Conservation (phyloP, 2,797 vertebrate species). For the Simalia tracyae region DNA sequence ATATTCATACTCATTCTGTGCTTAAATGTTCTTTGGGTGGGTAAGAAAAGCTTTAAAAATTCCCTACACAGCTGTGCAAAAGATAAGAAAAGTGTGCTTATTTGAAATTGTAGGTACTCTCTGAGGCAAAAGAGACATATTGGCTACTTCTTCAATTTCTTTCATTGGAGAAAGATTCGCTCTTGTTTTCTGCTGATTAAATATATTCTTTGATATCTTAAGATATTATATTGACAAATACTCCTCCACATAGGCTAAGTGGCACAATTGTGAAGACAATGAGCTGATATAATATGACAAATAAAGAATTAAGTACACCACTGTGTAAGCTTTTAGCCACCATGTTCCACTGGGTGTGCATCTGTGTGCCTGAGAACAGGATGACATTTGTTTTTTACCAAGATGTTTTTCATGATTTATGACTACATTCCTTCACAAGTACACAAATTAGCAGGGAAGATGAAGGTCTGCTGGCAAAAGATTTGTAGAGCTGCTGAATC, state of each 20-base stretch:
- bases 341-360: slow-evolving; percentile 41
- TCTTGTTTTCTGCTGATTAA: slow-evolving; percentile 68
- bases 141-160: slow-evolving; percentile 57
- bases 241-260: slow-evolving; percentile 65
- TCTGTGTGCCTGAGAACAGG: slow-evolving; percentile 49
- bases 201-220: slow-evolving; percentile 63
- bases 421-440: slow-evolving; percentile 56
- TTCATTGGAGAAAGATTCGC: slow-evolving; percentile 65
- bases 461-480: slow-evolving; percentile 52
- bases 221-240: slow-evolving; percentile 75
- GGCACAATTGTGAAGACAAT: slow-evolving; percentile 63
- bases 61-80: slow-evolving; percentile 21
- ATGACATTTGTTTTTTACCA: slow-evolving; percentile 56
- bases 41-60: background rate
- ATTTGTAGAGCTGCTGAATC: slow-evolving; percentile 60
- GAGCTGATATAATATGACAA: slow-evolving; percentile 70
- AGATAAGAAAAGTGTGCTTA: slow-evolving; percentile 33
- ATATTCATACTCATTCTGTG: background rate
- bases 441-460: slow-evolving; percentile 59
- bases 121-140: slow-evolving; percentile 41
- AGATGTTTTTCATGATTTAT: slow-evolving; percentile 65
- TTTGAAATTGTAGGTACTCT: slow-evolving; percentile 42
- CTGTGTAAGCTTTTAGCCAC: slow-evolving; percentile 45
- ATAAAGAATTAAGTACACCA: slow-evolving; percentile 59
- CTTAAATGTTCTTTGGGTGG: background rate